Conservation (phyloP, 1,140 invertebrate species). For the Agrilus planipennis region DNA sequence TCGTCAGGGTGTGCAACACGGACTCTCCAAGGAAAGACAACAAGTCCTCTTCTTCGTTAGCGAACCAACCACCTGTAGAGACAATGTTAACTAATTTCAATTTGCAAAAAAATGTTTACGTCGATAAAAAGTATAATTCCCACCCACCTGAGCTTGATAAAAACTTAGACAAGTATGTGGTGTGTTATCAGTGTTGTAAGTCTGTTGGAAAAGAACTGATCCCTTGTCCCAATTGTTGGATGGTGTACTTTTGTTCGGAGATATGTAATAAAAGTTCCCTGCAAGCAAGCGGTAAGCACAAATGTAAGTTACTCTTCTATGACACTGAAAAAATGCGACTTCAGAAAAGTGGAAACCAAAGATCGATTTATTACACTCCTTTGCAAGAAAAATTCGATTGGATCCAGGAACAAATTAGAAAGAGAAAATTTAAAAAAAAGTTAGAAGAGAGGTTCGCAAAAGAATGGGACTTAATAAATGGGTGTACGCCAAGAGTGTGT, state of each 20-base stretch:
- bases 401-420: no score
- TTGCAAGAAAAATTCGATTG: no score
- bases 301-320: conserved; percentile 21
- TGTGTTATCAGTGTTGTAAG: conserved; percentile 23
- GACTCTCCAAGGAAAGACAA: background rate
- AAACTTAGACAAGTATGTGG: conserved; percentile 15
- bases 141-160: no score
- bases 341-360: no score
- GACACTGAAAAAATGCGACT: no score
- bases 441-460: no score
- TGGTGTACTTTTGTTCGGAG: conserved; percentile 23
- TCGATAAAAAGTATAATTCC: background rate
- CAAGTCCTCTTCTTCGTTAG: no score
- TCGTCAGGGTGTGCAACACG: conserved; percentile 1
- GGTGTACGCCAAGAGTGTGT: no score
- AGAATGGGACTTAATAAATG: no score
- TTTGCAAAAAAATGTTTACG: background rate
- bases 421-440: no score
- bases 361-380: no score
- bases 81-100: background rate
- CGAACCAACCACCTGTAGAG: no score
- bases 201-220: conserved; percentile 11
- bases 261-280: conserved; percentile 19
- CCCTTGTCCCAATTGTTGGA: conserved; percentile 22
- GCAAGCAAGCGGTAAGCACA: conserved; percentile 2